These are phyloP conservation scores for Embiotoca jacksoni DNA, from an alignment of 2,113 vertebrate species.

Conservation along the genomic window DNA sequence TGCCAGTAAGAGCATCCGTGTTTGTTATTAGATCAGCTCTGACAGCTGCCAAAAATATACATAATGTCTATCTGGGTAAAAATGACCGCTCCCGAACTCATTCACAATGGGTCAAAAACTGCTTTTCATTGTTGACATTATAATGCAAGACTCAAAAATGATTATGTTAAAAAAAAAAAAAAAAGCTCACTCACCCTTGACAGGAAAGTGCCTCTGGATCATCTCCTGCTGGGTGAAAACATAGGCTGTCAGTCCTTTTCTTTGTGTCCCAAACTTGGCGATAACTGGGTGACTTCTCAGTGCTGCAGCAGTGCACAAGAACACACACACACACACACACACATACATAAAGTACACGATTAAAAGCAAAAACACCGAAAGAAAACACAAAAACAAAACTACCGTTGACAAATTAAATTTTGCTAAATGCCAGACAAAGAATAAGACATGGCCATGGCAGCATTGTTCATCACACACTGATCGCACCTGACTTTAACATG, in stretches of 20 bases:
- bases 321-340: background rate
- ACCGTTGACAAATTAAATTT: background rate
- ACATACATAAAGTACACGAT: background rate
- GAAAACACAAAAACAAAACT: background rate
- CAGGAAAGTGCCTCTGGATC: conserved; percentile 73
- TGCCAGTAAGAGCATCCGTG: too few species aligned
- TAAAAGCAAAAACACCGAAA: background rate
- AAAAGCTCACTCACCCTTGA: conserved; percentile 68
- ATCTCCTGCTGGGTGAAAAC: conserved; percentile 74
- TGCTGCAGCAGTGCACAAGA: conserved; percentile 37
- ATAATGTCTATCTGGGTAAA: background rate
- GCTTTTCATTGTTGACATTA: background rate
- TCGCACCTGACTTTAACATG: too few species aligned
- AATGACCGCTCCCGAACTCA: background rate
- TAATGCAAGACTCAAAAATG: background rate
- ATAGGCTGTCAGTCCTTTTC: conserved; percentile 70
- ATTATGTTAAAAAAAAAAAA: background rate
- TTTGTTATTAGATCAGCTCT: too few species aligned
- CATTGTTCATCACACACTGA: too few species aligned
- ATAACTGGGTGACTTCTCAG: conserved; percentile 77
- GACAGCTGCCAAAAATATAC: too few species aligned
- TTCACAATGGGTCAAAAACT: background rate
- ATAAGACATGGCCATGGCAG: too few species aligned
- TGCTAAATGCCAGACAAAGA: too few species aligned
- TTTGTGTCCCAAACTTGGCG: conserved; percentile 66